Percentiles rank a stretch among this genome's conserved stretches.
These are phyloP conservation scores for Embiotoca jacksoni DNA, from an alignment of 2,113 vertebrate genomes.

Conservation along the genomic window DNA sequence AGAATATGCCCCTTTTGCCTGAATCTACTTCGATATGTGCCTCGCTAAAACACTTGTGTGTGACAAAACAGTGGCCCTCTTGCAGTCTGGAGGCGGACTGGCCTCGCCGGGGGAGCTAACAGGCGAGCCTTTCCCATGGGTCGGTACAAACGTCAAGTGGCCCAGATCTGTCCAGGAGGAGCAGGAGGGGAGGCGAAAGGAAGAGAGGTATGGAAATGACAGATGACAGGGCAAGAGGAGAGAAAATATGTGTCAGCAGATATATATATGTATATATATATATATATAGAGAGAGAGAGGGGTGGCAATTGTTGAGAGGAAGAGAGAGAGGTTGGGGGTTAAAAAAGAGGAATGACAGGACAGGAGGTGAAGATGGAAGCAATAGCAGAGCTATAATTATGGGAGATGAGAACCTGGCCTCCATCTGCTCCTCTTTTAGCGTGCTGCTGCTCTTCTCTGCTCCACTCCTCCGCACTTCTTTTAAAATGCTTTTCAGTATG, in stretches of 20 bases:
- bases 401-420: slow-evolving; percentile 43
- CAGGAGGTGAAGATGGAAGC: slow-evolving; percentile 36
- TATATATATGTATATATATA: slow-evolving; percentile 8
- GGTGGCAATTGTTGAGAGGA: not conserved
- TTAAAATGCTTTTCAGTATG: not conserved
- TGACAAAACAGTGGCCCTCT: slow-evolving; percentile 23
- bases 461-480: not conserved
- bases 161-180: slow-evolving; percentile 33
- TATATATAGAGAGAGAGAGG: not conserved
- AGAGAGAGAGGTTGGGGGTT: slow-evolving; percentile 28
- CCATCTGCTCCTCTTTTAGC: slow-evolving; percentile 39
- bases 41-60: slow-evolving; percentile 12
- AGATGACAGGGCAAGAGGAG: slow-evolving; percentile 32
- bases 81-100: slow-evolving; percentile 5
- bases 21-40: not conserved
- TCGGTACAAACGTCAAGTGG: slow-evolving; percentile 14
- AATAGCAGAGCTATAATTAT: slow-evolving; percentile 51
- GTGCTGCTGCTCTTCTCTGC: not conserved
- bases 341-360: slow-evolving; percentile 26
- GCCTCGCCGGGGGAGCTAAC: slow-evolving; percentile 3
- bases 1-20: not conserved
- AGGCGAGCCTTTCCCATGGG: slow-evolving; percentile 13
- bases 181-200: not conserved
- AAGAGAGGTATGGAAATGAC: slow-evolving; percentile 46
- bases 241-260: not conserved